phyloP scores from a whole-genome alignment of 2,888 invertebrate species.

The Lordiphosa fenestrarum region DNA sequence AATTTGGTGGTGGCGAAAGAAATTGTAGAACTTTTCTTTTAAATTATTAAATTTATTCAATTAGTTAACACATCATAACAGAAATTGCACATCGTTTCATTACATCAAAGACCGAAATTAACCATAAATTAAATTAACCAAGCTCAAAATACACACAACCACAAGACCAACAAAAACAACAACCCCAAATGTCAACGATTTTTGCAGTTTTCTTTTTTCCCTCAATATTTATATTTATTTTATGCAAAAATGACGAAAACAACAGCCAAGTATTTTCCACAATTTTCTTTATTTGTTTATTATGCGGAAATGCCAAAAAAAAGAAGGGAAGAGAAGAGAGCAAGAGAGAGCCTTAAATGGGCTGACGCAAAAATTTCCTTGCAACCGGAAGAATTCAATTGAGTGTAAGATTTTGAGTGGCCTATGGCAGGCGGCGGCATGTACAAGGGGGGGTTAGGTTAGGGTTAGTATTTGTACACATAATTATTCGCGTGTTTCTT shows the following conservation, averaged over 20 bases:
- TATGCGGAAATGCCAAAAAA: slow-evolving; percentile 64
- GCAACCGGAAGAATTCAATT: slow-evolving; percentile 69
- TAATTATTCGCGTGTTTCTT: slow-evolving; percentile 12
- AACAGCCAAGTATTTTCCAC: slow-evolving; percentile 32
- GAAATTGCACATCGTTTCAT: slow-evolving; percentile 46
- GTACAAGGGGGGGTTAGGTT: background rate
- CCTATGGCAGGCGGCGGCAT: background rate
- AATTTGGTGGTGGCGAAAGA: slow-evolving; percentile 10
- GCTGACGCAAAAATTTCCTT: slow-evolving; percentile 49
- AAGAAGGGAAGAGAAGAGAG: too few relatives aligned
- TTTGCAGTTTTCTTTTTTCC: slow-evolving; percentile 11
- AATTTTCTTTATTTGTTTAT: slow-evolving; percentile 57
- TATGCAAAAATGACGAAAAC: slow-evolving; percentile 48
- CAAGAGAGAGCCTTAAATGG: too few relatives aligned
- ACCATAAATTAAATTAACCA: slow-evolving; percentile 65
- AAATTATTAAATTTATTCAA: too few relatives aligned
- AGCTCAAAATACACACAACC: background rate
- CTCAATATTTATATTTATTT: slow-evolving; percentile 65
- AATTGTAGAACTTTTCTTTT: background rate
- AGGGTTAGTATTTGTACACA: background rate
- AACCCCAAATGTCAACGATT: slow-evolving; percentile 50
- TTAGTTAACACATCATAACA: slow-evolving; percentile 61
- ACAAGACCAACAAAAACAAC: slow-evolving; percentile 9
- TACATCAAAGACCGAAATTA: slow-evolving; percentile 49
- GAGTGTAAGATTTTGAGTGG: slow-evolving; percentile 50